Evolutionary conservation across 2,888 invertebrate species (phyloP).

Genomic region (Tetramorium bicarinatum): DNA sequence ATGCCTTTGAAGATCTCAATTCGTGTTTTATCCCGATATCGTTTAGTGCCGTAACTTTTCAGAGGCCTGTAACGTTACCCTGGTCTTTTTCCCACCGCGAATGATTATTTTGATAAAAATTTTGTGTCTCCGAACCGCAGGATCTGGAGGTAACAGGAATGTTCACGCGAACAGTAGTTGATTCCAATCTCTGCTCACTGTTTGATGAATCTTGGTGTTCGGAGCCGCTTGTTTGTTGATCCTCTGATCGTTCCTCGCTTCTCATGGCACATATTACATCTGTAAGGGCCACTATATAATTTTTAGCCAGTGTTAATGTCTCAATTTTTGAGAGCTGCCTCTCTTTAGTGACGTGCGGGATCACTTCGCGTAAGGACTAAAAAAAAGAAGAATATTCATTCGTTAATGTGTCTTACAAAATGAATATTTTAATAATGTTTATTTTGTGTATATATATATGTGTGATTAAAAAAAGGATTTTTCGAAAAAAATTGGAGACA

Average conservation of each 20-base stretch:
- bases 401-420: neutral
- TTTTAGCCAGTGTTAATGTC: slow-evolving; percentile 93
- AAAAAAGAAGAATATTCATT: slow-evolving; percentile 22
- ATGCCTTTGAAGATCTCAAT: slow-evolving; percentile 9
- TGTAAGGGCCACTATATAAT: slow-evolving; percentile 93
- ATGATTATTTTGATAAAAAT: slow-evolving; percentile 65
- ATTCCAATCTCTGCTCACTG: slow-evolving; percentile 41
- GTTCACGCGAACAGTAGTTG: slow-evolving; percentile 74
- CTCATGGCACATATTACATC: slow-evolving; percentile 93
- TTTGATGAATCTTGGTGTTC: slow-evolving; percentile 61
- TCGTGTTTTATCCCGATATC: slow-evolving; percentile 9
- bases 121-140: slow-evolving; percentile 74
- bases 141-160: slow-evolving; percentile 80
- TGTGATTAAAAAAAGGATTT: neutral
- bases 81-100: slow-evolving; percentile 67
- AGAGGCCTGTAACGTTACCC: slow-evolving; percentile 60
- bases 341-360: slow-evolving; percentile 93
- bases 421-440: neutral
- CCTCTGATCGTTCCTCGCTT: slow-evolving; percentile 87
- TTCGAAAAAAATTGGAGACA: neutral
- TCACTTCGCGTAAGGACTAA: slow-evolving; percentile 92
- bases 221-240: slow-evolving; percentile 56
- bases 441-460: neutral
- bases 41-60: slow-evolving; percentile 39
- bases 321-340: slow-evolving; percentile 93